A percentile compares a stretch with the other conserved stretches of the same genome.
Evolutionary conservation across 2,797 vertebrate genomes (phyloP).

Genomic region (Bucorvus abyssinicus): DNA sequence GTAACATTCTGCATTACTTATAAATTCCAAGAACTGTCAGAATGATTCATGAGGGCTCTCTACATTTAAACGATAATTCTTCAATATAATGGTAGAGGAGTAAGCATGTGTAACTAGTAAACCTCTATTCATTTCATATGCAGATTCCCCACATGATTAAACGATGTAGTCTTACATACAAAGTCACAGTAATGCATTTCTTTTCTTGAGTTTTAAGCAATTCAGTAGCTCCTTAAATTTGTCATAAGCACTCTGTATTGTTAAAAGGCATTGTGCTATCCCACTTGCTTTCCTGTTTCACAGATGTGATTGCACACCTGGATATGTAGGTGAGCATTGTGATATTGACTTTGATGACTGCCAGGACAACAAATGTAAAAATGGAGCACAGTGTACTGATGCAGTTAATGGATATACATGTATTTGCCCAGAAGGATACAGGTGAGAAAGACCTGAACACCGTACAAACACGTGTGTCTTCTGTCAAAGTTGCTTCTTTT

Average conservation of each 20-base stretch:
- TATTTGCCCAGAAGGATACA: conserved; percentile 91
- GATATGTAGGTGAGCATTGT: conserved; percentile 92
- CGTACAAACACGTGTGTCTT: neutral
- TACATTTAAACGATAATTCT: neutral
- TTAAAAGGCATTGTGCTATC: neutral
- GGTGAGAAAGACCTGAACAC: conserved; percentile 72
- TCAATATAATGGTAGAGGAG: neutral
- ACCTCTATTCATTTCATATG: neutral
- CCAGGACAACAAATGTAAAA: conserved; percentile 95
- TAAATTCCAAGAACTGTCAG: neutral
- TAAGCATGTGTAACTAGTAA: neutral
- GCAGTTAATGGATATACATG: conserved; percentile 94
- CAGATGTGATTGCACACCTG: conserved; percentile 96
- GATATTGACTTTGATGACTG: conserved; percentile 93
- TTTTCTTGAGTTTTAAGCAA: neutral
- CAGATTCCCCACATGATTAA: neutral
- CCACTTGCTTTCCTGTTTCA: neutral
- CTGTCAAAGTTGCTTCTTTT: neutral
- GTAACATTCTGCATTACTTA: neutral
- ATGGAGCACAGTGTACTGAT: conserved; percentile 91
- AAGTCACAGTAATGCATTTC: neutral
- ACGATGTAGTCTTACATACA: neutral
- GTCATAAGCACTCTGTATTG: neutral
- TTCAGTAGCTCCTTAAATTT: neutral
- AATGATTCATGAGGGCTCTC: conserved; percentile 24